These are phyloP conservation scores for Indicator indicator DNA, from an alignment of 2,113 vertebrate genomes.

Conservation along the genomic window DNA sequence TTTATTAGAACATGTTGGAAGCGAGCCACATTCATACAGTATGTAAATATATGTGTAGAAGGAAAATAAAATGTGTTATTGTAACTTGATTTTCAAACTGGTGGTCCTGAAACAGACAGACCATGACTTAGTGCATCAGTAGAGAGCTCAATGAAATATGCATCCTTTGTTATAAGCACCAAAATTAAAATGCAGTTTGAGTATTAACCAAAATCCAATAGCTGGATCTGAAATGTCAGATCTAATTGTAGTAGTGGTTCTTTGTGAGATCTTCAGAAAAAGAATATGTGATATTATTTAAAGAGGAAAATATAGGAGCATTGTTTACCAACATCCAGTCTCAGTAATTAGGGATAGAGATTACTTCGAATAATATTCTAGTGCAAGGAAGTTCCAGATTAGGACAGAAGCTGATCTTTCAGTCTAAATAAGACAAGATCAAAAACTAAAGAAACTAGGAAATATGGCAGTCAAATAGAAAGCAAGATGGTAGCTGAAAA, in stretches of 20 bases:
- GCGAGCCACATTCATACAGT: neutral
- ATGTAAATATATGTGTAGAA: constrained; percentile 18
- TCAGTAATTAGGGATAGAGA: neutral
- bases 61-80: neutral
- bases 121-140: neutral
- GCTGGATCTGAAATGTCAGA: neutral
- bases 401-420: neutral
- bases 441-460: neutral
- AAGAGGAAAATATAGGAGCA: neutral
- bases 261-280: neutral
- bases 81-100: neutral
- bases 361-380: neutral
- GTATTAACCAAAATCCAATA: neutral
- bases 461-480: neutral
- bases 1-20: constrained; percentile 30
- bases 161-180: neutral
- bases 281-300: neutral
- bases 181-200: neutral
- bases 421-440: neutral
- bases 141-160: neutral
- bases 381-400: neutral
- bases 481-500: neutral
- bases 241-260: neutral
- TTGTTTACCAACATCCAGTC: neutral
- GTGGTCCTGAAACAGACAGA: neutral